Base-by-base conservation (phyloP, 2,797 vertebrate genomes). In the Lagodon rhomboides region DNA sequence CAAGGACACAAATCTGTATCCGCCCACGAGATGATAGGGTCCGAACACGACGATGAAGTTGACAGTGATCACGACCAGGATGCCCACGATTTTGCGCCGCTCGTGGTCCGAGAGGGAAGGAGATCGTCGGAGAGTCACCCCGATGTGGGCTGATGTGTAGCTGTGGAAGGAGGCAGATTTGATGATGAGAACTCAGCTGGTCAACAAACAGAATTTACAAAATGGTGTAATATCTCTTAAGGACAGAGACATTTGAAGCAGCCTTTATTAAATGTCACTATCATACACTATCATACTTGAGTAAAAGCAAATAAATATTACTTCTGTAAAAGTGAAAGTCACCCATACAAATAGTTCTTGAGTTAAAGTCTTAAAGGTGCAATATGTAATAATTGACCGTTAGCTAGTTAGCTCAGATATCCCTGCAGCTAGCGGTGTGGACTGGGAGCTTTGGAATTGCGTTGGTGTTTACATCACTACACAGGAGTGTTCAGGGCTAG, bases 41-140 rank as follows among this genome's bases (percentile, higher is more conserved):
- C 95, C 95, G 3, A 96, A 96, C 46, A 96, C 92, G 2, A 86
- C 91, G 0, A 96, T 93, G 84, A 96, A 96, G 82, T 96, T 96
- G 69, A 95, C 44, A 0, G 95, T 96, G 85, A 96, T 95, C 75
- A 96, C 91, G 0, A 94, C 82, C 3, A 96, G 92, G 79, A 95
- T 94, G 10, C 94, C 93, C 1, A 95, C 92, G 11, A 96, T 96
- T 77, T 94, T 95, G 85, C 88, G 91, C 1, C 94, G 88, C 74
- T 95, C 95, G 0, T 94, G 93, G 74, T 90, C 85, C 0, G 93
- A 92, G 75, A 96, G 86, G 15, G 96, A 95, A 0, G 94, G 94
- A 1, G 96, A 96, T n/a, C 87, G 91, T 4, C 60, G 86, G 3
- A 96, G 93, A 0, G 94, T 95, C 77, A 94, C 79, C 0, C 94